These are phyloP conservation scores for Eremobia ochroleuca DNA, from an alignment of 2,888 invertebrate genomes.

Conservation along the genomic window DNA sequence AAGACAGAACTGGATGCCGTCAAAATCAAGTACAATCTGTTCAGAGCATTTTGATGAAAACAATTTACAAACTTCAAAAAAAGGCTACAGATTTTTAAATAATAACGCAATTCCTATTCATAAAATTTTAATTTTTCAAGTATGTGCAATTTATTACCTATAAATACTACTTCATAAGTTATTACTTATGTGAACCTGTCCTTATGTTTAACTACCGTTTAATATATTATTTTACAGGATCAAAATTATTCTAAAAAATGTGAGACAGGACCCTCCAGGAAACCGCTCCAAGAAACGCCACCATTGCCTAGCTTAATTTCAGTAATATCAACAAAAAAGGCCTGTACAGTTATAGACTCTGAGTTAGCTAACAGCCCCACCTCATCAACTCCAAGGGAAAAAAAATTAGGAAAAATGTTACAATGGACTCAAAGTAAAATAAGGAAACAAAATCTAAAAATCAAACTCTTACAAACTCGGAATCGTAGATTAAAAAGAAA, in stretches of 20 bases:
- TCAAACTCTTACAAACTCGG: no score
- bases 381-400: no score
- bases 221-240: neutral
- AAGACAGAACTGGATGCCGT: no score
- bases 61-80: neutral
- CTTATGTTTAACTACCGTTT: neutral
- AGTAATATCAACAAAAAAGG: neutral
- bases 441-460: no score
- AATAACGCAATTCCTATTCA: neutral
- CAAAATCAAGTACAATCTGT: no score
- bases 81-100: neutral
- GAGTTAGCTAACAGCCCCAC: no score
- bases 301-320: neutral
- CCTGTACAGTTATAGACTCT: neutral
- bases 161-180: no score
- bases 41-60: no score
- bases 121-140: neutral
- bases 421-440: no score
- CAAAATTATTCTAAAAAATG: neutral
- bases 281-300: neutral
- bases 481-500: no score
- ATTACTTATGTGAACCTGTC: no score
- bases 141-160: neutral
- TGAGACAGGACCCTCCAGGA: neutral
- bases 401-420: no score